Evolutionary conservation across 2,797 vertebrate species (phyloP), one percentile per base, ranked within the genome.

Genomic region (Cryptoprocta ferox): DNA sequence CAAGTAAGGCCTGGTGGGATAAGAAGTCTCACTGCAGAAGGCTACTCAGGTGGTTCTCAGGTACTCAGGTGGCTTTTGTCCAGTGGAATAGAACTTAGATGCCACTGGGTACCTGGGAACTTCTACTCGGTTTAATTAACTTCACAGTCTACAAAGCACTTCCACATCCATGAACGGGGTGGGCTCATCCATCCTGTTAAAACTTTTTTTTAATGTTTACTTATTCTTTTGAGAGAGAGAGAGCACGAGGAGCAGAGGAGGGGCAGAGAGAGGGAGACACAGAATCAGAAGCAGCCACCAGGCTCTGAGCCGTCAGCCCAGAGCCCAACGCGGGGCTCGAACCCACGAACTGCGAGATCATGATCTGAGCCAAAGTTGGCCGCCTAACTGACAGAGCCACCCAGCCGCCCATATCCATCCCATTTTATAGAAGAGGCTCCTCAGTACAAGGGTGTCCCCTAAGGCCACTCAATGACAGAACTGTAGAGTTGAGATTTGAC

Each of bases 61-160:
- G n/a, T n/a, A n/a, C n/a, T n/a, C n/a, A n/a, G n/a, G n/a, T 26
- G 21, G n/a, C 45, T 50, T 78, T 71, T 71, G 19, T 79, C 30
- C 39, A 5, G 32, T 11, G 37, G 15, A 19, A 39, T 5, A 78
- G 61, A 76, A 59, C 12, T 78, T 59, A 81, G 92, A 45, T 39
- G 16, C 24, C 11, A 0, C 32, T 0, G 5, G 48, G 48, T 37
- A 13, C 39, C 32, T 24, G 1, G 48, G 18, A 61, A 21, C 28
- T 48, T 63, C 26, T 87, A 15, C 89, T 21, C 19, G 10, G 56
- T 24, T 90, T n/a, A 7, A 14, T 81, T 42, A 19, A 39, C 53
- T 50, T 45, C 56, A 26, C 1, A 0, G 28, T 78, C 59, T 48
- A 32, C 26, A 68, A 5, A 50, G 42, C 61, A 63, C 50, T 12